phyloP scores from a whole-genome alignment of 2,113 vertebrate genomes.

The Xiphophorus couchianus region DNA sequence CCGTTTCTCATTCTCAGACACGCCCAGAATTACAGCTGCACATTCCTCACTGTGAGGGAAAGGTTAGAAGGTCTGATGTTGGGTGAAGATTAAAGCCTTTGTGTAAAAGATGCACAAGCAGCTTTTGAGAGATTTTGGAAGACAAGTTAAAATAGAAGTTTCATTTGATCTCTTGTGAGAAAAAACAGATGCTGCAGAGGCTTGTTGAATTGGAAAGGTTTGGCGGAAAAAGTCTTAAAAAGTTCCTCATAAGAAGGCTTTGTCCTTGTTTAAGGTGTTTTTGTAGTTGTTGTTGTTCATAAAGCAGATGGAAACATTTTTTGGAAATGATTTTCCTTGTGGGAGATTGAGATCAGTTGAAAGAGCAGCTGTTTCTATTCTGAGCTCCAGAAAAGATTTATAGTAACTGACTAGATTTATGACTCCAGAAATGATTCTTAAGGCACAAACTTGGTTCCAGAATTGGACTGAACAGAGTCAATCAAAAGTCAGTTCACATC shows the following conservation, averaged over 20 bases:
- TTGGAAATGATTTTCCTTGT: not conserved
- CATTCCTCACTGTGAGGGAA: slow-evolving; percentile 36
- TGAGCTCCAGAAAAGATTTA: not conserved
- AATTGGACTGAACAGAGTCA: not conserved
- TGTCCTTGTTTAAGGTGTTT: not conserved
- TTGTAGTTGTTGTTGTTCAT: not conserved
- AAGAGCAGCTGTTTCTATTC: not conserved
- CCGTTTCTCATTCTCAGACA: slow-evolving; percentile 14
- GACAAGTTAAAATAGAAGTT: slow-evolving; percentile 10
- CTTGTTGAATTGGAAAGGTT: not conserved
- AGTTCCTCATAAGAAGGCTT: not conserved
- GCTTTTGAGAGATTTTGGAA: slow-evolving; percentile 8
- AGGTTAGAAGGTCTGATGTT: slow-evolving; percentile 29
- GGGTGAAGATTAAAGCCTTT: slow-evolving; percentile 30
- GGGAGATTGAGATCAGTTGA: not conserved
- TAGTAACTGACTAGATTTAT: not conserved
- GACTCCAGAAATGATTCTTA: not conserved
- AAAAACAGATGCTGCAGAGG: slow-evolving; percentile 4
- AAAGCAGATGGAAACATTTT: not conserved
- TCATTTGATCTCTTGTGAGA: slow-evolving; percentile 15
- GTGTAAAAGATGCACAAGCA: not conserved
- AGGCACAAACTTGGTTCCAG: not conserved
- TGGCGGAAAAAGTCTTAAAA: not conserved
- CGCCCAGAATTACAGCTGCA: slow-evolving; percentile 38
- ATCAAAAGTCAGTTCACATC: not conserved